phyloP scores from a whole-genome alignment of 2,113 vertebrate species.

The Hippocampus guttulatus region DNA sequence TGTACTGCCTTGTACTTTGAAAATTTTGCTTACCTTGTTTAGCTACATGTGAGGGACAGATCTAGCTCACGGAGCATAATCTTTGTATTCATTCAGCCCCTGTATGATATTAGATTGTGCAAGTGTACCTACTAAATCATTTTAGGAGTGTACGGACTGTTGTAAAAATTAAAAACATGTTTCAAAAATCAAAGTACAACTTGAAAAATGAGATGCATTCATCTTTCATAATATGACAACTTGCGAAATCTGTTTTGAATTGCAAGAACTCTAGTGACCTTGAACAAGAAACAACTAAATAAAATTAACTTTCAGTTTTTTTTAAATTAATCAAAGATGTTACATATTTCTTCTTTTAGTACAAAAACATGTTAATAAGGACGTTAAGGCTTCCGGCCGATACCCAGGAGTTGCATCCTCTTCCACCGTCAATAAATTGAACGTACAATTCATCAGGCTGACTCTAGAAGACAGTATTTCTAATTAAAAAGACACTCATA shows the following conservation, averaged over 20 bases:
- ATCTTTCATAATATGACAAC: background rate
- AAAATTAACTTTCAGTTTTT: background rate
- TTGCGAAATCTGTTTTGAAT: background rate
- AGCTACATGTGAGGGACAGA: background rate
- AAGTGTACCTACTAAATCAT: too few species aligned
- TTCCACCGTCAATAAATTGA: conserved; percentile 59
- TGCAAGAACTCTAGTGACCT: background rate
- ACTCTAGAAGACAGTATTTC: conserved; percentile 76
- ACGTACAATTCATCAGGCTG: conserved; percentile 73
- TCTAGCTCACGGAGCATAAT: background rate
- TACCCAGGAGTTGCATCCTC: conserved; percentile 47
- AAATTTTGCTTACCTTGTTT: background rate
- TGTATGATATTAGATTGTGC: too few species aligned
- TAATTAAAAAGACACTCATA: conserved; percentile 82
- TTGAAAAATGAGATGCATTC: too few species aligned
- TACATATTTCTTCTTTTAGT: background rate
- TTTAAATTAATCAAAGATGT: background rate
- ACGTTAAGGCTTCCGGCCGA: conserved; percentile 44
- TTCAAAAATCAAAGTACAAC: too few species aligned
- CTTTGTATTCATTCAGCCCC: too few species aligned
- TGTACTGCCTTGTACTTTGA: background rate
- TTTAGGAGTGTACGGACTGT: too few species aligned
- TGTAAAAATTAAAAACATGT: too few species aligned
- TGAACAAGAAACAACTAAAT: background rate
- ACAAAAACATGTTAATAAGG: conserved; percentile 10